These are phyloP conservation scores for Tipula vernalis DNA, from an alignment of 2,888 invertebrate genomes.

Conservation along the genomic window DNA sequence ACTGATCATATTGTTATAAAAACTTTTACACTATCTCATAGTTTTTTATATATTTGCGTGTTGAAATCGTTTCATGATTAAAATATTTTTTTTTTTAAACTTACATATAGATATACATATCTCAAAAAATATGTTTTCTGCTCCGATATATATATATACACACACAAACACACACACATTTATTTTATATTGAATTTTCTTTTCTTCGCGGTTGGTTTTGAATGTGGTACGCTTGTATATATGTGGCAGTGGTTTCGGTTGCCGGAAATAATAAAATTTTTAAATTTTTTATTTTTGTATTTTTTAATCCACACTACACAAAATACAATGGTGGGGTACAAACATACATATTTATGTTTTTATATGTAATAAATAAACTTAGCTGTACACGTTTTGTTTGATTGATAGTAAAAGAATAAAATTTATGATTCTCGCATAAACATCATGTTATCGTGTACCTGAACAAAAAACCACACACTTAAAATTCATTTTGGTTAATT, in stretches of 20 bases:
- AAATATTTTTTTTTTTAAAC: neutral
- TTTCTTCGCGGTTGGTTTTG: neutral
- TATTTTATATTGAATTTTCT: neutral
- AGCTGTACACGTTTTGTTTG: neutral
- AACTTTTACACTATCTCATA: neutral
- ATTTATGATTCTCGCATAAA: neutral
- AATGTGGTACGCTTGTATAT: neutral
- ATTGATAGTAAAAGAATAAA: neutral
- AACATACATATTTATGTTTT: neutral
- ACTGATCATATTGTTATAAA: neutral
- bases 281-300: neutral
- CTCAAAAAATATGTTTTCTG: neutral
- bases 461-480: slow-evolving; percentile 4
- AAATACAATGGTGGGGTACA: neutral
- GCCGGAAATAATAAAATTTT: neutral
- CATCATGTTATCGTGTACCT: neutral
- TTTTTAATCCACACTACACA: neutral
- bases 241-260: neutral
- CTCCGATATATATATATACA: neutral
- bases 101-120: neutral
- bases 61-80: neutral
- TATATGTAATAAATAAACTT: neutral
- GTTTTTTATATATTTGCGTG: neutral
- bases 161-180: neutral
- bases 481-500: neutral